A percentile compares a stretch with the other conserved stretches of the same genome.
Conservation (phyloP, 2,113 vertebrate genomes). For the Shinisaurus crocodilurus region DNA sequence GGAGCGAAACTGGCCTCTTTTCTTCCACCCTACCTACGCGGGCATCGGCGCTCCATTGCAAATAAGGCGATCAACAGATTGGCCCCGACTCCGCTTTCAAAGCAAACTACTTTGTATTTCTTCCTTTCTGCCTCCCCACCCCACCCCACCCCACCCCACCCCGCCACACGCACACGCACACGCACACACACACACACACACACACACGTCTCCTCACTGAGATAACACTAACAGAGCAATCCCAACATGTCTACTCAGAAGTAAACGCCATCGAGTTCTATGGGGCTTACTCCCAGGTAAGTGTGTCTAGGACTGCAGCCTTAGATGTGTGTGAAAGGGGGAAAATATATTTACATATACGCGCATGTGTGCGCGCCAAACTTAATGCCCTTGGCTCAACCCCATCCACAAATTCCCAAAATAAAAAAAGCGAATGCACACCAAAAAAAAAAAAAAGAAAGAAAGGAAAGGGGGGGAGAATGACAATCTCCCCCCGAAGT, state of each 20-base stretch:
- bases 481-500: slow-evolving; percentile 61
- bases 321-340: slow-evolving; percentile 27
- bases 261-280: background rate
- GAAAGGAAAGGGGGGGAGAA: background rate
- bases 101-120: slow-evolving; percentile 1
- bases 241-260: no score
- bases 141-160: no score
- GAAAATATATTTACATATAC: background rate
- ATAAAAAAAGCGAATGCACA: slow-evolving; percentile 66
- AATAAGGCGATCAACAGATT: slow-evolving; percentile 45
- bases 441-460: background rate
- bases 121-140: background rate
- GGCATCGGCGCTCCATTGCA: background rate
- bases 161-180: no score
- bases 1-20: slow-evolving; percentile 26
- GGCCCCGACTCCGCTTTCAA: slow-evolving; percentile 24
- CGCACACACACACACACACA: no score
- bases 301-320: background rate
- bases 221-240: slow-evolving; percentile 21
- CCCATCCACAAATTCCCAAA: slow-evolving; percentile 47
- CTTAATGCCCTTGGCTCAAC: slow-evolving; percentile 47
- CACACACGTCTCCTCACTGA: slow-evolving; percentile 25
- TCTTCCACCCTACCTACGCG: background rate
- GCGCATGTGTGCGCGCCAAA: background rate
- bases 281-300: background rate